These are phyloP conservation scores for Scopus umbretta DNA, from an alignment of 2,113 vertebrate species.

Conservation along the genomic window DNA sequence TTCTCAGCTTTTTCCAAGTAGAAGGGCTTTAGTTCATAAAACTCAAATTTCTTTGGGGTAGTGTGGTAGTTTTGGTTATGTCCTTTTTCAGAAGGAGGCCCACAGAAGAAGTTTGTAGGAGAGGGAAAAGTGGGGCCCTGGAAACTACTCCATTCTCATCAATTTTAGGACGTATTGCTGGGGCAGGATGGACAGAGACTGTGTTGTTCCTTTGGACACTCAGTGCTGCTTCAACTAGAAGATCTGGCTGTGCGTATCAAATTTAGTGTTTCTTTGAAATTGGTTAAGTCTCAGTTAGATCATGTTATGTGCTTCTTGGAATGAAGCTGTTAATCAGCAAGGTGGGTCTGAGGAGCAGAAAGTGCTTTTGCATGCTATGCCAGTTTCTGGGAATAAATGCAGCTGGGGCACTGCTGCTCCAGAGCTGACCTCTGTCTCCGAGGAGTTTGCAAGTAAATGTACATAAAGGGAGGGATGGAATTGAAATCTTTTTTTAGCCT, in stretches of 20 bases:
- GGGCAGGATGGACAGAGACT: neutral
- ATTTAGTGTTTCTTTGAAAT: neutral
- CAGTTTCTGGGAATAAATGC: neutral
- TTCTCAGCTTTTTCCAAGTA: neutral
- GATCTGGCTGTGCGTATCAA: accelerated
- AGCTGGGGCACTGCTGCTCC: neutral
- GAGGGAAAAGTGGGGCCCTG: neutral
- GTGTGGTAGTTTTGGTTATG: neutral
- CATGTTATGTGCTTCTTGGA: neutral
- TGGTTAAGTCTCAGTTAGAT: neutral
- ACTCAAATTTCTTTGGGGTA: neutral
- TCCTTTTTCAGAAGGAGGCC: neutral
- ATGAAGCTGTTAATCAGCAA: neutral
- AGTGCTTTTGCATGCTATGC: neutral
- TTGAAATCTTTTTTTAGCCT: neutral
- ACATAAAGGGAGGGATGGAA: neutral
- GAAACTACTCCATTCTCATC: neutral
- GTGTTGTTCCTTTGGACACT: neutral
- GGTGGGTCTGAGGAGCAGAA: neutral
- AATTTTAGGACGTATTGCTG: accelerated
- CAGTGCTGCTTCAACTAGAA: neutral
- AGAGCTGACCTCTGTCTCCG: neutral
- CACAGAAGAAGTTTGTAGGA: neutral
- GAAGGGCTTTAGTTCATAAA: neutral
- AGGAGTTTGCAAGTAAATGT: neutral